phyloP scores from a whole-genome alignment of 35 echinoderm and acorn worm genomes.

The Anneissia japonica region DNA sequence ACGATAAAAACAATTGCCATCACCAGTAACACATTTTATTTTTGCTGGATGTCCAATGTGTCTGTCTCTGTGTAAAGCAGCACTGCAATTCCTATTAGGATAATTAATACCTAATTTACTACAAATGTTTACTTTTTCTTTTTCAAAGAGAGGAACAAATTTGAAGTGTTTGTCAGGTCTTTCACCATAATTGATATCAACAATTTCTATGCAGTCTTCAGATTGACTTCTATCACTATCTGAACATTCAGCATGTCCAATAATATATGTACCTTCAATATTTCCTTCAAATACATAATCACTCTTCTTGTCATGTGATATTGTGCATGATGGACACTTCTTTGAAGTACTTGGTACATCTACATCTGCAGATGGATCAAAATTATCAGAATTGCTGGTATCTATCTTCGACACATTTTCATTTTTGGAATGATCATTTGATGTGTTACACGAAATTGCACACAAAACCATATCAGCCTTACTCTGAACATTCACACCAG shows the following conservation, averaged over 20 bases:
- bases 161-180: conserved; percentile 31
- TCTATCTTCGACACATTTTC: too few species aligned
- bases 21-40: neutral
- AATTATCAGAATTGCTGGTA: too few species aligned
- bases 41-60: neutral
- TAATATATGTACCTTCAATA: too few species aligned
- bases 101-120: neutral
- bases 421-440: too few species aligned
- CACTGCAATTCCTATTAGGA: neutral
- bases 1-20: conserved; percentile 45
- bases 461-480: too few species aligned
- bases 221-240: neutral
- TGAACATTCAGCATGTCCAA: too few species aligned
- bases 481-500: neutral
- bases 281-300: too few species aligned
- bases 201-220: neutral
- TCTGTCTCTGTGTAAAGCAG: neutral
- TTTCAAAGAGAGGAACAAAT: conserved; percentile 8
- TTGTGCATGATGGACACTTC: too few species aligned
- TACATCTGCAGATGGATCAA: too few species aligned
- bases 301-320: too few species aligned
- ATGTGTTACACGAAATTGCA: too few species aligned
- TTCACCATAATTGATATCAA: conserved; percentile 5
- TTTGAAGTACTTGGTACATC: too few species aligned
- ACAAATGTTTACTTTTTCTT: neutral